Base-by-base conservation (phyloP, 2,797 vertebrate genomes). In the Coendou prehensilis region DNA sequence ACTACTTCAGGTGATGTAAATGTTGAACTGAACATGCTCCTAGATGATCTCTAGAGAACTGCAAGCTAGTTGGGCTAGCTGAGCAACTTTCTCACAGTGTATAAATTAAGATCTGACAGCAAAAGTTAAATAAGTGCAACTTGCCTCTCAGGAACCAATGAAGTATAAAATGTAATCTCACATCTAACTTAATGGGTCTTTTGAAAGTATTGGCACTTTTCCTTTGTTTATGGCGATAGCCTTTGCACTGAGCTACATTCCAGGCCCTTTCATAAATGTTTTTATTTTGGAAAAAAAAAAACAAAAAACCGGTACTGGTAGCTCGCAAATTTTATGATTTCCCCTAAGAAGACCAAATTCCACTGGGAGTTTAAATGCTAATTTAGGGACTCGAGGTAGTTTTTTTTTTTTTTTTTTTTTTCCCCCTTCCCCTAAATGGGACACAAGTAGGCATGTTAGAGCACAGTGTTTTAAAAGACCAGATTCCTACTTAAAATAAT, bases 61-160 rank as follows among this genome's bases (percentile, higher is more conserved):
- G 86, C 59, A 59, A 90, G 81, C 82, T 80, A 92, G 64, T 14
- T 80, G 18, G n/a, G 63, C 78, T 89, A 89, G 37, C 15, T 69
- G 50, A 93, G 22, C 95, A 95, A 96, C 86, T 78, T 64, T 84
- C 83, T 96, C 80, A 54, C 47, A 73, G 26, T 45, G 47, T 85
- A 7, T 33, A 94, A 96, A 50, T 93, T 79, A 93, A 85, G 81
- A 15, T 47, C 61, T 87, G 50, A 96, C 64, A 82, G 45, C 67
- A 97, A 96, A 97, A 94, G 57, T 54, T 93, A 79, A 91, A 93
- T 94, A 90, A 96, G 87, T 69, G 14, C 45, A 89, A 85, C 78
- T 47, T 85, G 52, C n/a, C 76, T 91, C 92, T 90, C 64, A 87
- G 57, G 54, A 87, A 86, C 95, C 86, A 87, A 33, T 2, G 33